Evolutionary conservation across 2,797 vertebrate species (phyloP).

Genomic region (Sebastes taczanowskii): DNA sequence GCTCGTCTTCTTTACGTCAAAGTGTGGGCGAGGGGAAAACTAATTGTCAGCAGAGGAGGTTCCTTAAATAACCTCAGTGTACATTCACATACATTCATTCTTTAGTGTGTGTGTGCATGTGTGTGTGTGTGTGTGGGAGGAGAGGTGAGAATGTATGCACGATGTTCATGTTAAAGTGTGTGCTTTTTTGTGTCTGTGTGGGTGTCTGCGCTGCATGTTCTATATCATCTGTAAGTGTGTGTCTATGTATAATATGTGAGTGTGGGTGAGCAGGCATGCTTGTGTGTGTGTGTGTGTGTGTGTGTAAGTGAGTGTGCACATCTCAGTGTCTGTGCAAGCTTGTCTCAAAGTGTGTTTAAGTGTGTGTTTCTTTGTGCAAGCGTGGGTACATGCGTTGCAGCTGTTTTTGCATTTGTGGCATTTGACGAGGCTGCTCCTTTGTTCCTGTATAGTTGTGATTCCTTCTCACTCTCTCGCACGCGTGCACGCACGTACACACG

Average conservation of each 20-base stretch:
- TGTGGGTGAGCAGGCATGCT: neutral
- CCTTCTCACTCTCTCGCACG: neutral
- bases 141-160: neutral
- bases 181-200: constrained; percentile 3
- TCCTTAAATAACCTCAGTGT: constrained; percentile 33
- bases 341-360: neutral
- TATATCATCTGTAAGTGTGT: neutral
- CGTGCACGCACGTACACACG: too few species aligned
- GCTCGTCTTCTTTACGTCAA: neutral
- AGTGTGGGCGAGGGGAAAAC: constrained; percentile 7
- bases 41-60: neutral
- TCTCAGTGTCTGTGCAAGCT: neutral
- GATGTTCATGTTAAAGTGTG: neutral
- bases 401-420: constrained; percentile 17
- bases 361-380: neutral
- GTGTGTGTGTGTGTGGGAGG: neutral
- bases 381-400: constrained; percentile 3
- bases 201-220: constrained; percentile 2
- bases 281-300: neutral
- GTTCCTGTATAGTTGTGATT: constrained; percentile 32
- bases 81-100: neutral
- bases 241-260: neutral
- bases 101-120: neutral
- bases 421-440: constrained; percentile 44
- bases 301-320: neutral